A percentile compares a stretch with the other conserved stretches of the same genome.
phyloP scores from a whole-genome alignment of 2,888 invertebrate genomes.

The Hemaris fuciformis region DNA sequence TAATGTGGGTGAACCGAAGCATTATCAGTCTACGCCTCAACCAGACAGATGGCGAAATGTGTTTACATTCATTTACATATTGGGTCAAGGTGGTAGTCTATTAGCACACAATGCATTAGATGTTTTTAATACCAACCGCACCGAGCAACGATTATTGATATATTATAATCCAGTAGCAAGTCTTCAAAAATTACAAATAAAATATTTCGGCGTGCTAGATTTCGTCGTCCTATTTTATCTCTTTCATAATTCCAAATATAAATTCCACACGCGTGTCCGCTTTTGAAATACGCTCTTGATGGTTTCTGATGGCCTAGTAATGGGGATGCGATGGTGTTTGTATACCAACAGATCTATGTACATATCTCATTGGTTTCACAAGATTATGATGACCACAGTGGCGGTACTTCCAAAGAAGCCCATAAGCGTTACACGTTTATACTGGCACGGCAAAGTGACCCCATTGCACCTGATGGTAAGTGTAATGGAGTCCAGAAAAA shows the following conservation, averaged over 20 bases:
- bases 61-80: slow-evolving; percentile 13
- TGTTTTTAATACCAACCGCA: not conserved
- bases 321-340: not conserved
- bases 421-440: too few relatives aligned
- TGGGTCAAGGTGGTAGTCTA: slow-evolving; percentile 12
- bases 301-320: not conserved
- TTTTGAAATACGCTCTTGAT: not conserved
- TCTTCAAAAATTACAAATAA: not conserved
- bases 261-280: not conserved
- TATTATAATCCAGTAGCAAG: not conserved
- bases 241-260: not conserved
- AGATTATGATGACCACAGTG: too few relatives aligned
- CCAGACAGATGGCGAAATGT: slow-evolving; percentile 5
- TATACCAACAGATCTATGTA: too few relatives aligned
- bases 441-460: too few relatives aligned
- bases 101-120: slow-evolving; percentile 11
- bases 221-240: not conserved
- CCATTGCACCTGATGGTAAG: too few relatives aligned
- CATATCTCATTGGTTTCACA: too few relatives aligned
- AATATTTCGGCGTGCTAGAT: not conserved
- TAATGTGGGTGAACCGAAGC: not conserved
- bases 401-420: too few relatives aligned
- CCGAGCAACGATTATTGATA: not conserved
- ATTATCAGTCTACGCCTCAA: not conserved
- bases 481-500: too few relatives aligned